These are phyloP conservation scores for Hydrolagus affinis DNA, from an alignment of 2,113 vertebrate species.

Conservation along the genomic window DNA sequence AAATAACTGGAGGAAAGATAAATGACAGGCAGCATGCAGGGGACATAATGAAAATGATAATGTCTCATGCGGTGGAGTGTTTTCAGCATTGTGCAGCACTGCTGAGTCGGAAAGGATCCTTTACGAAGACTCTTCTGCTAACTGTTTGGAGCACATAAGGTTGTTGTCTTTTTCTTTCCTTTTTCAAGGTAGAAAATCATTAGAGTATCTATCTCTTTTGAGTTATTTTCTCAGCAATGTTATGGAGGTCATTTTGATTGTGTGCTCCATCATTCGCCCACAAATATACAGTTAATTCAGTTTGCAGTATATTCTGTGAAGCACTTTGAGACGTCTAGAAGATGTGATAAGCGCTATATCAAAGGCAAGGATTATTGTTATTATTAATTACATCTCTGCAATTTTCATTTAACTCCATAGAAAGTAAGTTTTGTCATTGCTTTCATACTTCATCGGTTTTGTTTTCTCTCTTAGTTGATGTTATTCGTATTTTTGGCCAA, in stretches of 20 bases:
- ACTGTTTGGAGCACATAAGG: background rate
- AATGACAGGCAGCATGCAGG: constrained; percentile 19
- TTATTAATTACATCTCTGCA: no score
- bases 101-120: background rate
- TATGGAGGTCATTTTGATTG: background rate
- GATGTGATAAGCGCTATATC: no score
- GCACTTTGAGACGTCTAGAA: no score
- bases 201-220: background rate
- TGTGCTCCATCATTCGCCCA: no score
- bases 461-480: background rate
- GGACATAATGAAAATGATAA: constrained; percentile 24
- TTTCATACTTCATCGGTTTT: background rate
- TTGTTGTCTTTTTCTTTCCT: constrained; percentile 36
- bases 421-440: background rate
- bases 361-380: no score
- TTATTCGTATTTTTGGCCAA: no score
- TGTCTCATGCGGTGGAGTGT: background rate
- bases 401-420: background rate
- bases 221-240: background rate
- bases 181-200: background rate
- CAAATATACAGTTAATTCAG: no score
- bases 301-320: no score
- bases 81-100: background rate
- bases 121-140: background rate
- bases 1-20: constrained; percentile 25